These are phyloP conservation scores for Chaunax sp. DNA, from an alignment of 2,797 vertebrate genomes.

Conservation along the genomic window DNA sequence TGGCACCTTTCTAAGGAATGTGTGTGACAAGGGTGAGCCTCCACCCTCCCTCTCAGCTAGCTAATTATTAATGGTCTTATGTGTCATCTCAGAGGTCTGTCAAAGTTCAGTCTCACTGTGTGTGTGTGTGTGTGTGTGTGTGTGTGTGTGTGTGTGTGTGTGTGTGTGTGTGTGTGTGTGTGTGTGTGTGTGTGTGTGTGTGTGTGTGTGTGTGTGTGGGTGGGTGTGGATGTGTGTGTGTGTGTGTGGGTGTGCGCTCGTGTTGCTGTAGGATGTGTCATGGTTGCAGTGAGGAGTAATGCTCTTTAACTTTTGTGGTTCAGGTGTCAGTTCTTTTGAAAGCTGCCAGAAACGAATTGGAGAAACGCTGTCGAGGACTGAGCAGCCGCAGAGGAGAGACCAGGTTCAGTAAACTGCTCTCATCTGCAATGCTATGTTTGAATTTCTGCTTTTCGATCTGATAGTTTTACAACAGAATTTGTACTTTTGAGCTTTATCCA, in stretches of 20 bases:
- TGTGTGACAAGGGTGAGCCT: constrained; percentile 42
- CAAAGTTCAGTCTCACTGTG: constrained; percentile 70
- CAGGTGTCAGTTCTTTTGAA: constrained; percentile 37
- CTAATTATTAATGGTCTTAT: constrained; percentile 76
- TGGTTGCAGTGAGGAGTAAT: constrained; percentile 39
- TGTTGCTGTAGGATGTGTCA: constrained; percentile 45
- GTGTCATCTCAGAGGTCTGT: constrained; percentile 48
- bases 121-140: constrained; percentile 30
- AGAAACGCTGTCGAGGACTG: constrained; percentile 41
- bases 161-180: constrained; percentile 16
- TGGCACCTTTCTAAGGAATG: constrained; percentile 26
- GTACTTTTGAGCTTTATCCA: neutral
- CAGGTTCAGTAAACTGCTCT: constrained; percentile 61
- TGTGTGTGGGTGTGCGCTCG: constrained; percentile 30
- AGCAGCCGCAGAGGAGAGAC: constrained; percentile 32
- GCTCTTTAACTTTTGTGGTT: constrained; percentile 28
- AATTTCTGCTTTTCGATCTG: neutral
- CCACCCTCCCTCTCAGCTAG: constrained; percentile 48
- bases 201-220: constrained; percentile 13
- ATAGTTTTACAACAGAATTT: neutral
- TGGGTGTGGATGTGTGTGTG: neutral
- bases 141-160: constrained; percentile 14
- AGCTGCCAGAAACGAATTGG: constrained; percentile 28
- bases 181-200: constrained; percentile 20
- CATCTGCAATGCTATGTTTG: constrained; percentile 5